A percentile compares a stretch with the other conserved stretches of the same genome.
phyloP scores from a whole-genome alignment of 2,113 vertebrate genomes.

The Microcebus tavaratra region DNA sequence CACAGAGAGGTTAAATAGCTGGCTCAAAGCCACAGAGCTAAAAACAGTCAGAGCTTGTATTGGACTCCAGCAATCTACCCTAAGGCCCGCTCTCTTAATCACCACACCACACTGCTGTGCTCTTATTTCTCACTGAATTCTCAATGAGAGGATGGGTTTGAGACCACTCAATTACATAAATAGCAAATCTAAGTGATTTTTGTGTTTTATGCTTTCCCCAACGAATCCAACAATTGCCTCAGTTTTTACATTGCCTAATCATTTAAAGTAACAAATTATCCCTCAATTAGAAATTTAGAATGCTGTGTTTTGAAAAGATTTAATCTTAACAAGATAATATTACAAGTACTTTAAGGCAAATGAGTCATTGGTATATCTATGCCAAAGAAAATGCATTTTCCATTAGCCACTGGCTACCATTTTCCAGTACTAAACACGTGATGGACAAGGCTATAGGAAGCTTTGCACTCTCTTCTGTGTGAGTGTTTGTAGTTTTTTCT shows the following conservation, averaged over 20 bases:
- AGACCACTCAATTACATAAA: background rate
- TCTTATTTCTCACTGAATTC: background rate
- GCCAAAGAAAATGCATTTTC: background rate
- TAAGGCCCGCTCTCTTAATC: background rate
- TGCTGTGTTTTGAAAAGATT: background rate
- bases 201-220: background rate
- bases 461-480: background rate
- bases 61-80: background rate
- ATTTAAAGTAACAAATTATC: background rate
- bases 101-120: background rate
- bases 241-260: background rate
- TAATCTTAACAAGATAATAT: background rate
- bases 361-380: background rate
- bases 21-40: background rate
- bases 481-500: background rate
- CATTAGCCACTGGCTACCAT: background rate
- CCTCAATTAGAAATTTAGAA: constrained; percentile 11
- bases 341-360: background rate
- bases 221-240: background rate
- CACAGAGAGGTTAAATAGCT: background rate
- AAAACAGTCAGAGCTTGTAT: background rate
- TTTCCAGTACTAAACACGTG: background rate
- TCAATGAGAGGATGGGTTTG: background rate
- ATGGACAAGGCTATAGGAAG: background rate
- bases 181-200: background rate